Base-by-base conservation (phyloP, 2,888 invertebrate species). In the Osmoderma eremita region DNA sequence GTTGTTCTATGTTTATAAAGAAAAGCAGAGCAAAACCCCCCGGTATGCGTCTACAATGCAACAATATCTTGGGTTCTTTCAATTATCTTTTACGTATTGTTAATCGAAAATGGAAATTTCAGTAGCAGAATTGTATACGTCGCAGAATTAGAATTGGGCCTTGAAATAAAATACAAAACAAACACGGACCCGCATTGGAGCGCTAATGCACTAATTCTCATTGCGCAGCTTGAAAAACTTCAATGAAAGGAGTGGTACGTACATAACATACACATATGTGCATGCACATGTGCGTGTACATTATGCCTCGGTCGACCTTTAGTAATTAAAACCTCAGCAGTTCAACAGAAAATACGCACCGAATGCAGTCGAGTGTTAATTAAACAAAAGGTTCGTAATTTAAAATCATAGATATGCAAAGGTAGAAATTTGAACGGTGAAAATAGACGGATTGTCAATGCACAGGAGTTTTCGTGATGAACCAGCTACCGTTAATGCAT, bases 331-430 rank as follows among this genome's bases (percentile, higher is more conserved):
- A 58, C 58, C 39, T 30, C 22, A 17, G 24, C 58, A 58, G 58
- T 58, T 58, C 58, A 58, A 58, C 58, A 58, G 58, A 58, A 58
- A 58, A 58, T 58, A 58, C 45, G 45, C 30, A 45, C 30, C 15
- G 42, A 24, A 58, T 58, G 58, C 58, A 58, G 58, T 45, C 42
- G 45, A 45, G 58, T 58, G 58, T 58, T 58, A 58, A 58, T 58
- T 58, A 58, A 58, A 58, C 58, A 58, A 45, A 58, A 58, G 45
- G 42, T 58, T 24, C 13, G 58, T 58, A 45, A 45, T 58, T 58
- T 58, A 58, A 58, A 58, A 58, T 58, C 58, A 58, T 56, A 56
- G 42, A 56, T 45, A 45, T 58, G 24, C 45, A 58, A 58, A 58
- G 42, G 58, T 58, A 58, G 42, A 30, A 58, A 45, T 42, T 58